A percentile compares a stretch with the other conserved stretches of the same genome.
Evolutionary conservation across 2,113 vertebrate genomes (phyloP).

Genomic region (Vimba vimba): DNA sequence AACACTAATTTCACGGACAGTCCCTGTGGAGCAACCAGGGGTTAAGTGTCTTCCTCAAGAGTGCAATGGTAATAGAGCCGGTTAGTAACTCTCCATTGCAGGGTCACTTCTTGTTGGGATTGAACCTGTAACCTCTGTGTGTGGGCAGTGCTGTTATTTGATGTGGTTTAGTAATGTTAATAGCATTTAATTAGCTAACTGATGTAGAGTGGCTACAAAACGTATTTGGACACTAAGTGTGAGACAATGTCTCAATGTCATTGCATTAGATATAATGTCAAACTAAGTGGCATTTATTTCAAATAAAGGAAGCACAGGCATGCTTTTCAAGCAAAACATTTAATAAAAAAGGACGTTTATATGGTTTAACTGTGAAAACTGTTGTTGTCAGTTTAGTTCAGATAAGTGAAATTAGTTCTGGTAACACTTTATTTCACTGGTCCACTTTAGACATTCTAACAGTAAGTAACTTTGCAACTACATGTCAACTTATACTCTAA

Average conservation of each 20-base stretch:
- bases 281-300: neutral
- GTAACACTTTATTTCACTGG: no score
- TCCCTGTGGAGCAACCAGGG: slow-evolving; percentile 3
- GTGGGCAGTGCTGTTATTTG: slow-evolving; percentile 9
- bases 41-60: slow-evolving; percentile 21
- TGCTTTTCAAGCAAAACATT: neutral
- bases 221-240: neutral
- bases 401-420: neutral
- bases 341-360: neutral
- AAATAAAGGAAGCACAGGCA: neutral
- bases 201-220: neutral
- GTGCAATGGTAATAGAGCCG: neutral
- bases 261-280: neutral
- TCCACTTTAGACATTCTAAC: no score
- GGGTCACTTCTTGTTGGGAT: slow-evolving; percentile 22
- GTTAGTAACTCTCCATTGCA: neutral
- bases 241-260: neutral
- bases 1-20: neutral
- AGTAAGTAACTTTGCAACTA: no score
- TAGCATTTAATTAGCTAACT: neutral
- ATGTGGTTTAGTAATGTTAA: neutral
- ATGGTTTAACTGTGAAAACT: neutral
- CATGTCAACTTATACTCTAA: no score
- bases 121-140: slow-evolving; percentile 7
- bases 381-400: neutral